These are phyloP conservation scores for Ditylenchus dipsaci DNA, from an alignment of 1,140 invertebrate genomes.

Conservation along the genomic window DNA sequence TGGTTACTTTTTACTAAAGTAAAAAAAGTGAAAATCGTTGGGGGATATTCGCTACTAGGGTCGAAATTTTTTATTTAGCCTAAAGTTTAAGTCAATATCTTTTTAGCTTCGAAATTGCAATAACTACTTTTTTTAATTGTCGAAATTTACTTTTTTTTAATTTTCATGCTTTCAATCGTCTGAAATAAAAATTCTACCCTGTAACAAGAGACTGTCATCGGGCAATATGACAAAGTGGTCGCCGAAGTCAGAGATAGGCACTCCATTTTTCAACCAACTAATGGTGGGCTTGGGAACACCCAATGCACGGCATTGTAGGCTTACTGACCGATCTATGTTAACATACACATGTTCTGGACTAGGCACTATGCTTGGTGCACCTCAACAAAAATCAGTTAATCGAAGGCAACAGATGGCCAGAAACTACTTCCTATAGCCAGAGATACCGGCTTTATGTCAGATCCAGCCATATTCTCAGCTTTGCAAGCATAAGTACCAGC, in stretches of 20 bases:
- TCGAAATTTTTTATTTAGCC: too few species aligned
- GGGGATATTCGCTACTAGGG: too few species aligned
- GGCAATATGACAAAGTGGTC: slow-evolving; percentile 42
- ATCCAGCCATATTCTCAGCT: slow-evolving; percentile 61
- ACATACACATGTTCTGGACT: slow-evolving; percentile 55
- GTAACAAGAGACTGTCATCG: slow-evolving; percentile 50
- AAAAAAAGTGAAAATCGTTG: too few species aligned
- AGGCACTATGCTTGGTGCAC: slow-evolving; percentile 57
- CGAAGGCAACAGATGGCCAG: slow-evolving; percentile 7
- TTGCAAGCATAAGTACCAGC: slow-evolving; percentile 61
- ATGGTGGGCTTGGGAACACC: slow-evolving; percentile 57
- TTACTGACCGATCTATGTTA: slow-evolving; percentile 59
- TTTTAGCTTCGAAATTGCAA: too few species aligned
- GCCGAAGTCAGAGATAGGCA: slow-evolving; percentile 34
- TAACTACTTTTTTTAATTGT: too few species aligned
- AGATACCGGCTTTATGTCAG: slow-evolving; percentile 50
- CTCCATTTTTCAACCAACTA: slow-evolving; percentile 54
- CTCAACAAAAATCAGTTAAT: slow-evolving; percentile 42
- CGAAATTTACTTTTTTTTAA: too few species aligned
- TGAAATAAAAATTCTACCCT: slow-evolving; percentile 4
- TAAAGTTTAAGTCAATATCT: too few species aligned
- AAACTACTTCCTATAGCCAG: slow-evolving; percentile 61
- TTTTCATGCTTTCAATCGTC: too few species aligned
- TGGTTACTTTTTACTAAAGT: too few species aligned
- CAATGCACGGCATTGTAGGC: slow-evolving; percentile 54